Percentiles rank a stretch among this genome's conserved stretches.
phyloP scores from a whole-genome alignment of 2,888 invertebrate species.

The Epiblema foenella region DNA sequence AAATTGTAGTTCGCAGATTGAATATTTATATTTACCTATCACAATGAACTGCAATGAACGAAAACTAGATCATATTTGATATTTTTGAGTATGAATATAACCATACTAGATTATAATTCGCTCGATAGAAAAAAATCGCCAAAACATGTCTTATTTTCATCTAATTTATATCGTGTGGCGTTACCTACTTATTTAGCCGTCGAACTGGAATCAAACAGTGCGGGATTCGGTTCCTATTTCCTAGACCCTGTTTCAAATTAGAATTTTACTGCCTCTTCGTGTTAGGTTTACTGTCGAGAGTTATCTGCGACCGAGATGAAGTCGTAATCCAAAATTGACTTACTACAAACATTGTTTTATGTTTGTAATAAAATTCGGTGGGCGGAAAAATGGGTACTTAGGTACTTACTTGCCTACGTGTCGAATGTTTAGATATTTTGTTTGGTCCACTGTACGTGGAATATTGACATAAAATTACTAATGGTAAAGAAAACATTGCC shows the following conservation, averaged over 20 bases:
- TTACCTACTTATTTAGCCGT: conserved; percentile 5
- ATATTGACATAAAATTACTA: background rate
- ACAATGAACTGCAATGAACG: too few species aligned
- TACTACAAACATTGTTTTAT: conserved; percentile 80
- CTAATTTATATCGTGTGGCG: too few species aligned
- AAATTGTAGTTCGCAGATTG: too few species aligned
- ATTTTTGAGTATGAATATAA: too few species aligned
- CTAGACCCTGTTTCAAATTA: conserved; percentile 73
- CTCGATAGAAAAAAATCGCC: too few species aligned
- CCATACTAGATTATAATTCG: too few species aligned
- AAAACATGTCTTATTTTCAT: too few species aligned
- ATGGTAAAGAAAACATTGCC: background rate
- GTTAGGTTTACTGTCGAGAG: conserved; percentile 82
- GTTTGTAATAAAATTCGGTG: conserved; percentile 68
- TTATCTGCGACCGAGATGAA: conserved; percentile 81
- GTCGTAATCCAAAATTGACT: conserved; percentile 81
- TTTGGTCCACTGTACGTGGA: background rate
- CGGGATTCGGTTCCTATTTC: conserved; percentile 53
- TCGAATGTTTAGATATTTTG: conserved; percentile 31
- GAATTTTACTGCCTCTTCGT: conserved; percentile 83
- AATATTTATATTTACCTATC: too few species aligned
- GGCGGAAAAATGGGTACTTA: conserved; percentile 53
- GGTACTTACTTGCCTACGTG: conserved; percentile 22
- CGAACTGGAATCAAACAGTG: background rate
- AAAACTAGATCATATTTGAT: too few species aligned